Percentiles rank a stretch among this genome's conserved stretches.
These are phyloP conservation scores for Naja naja DNA, from an alignment of 2,113 vertebrate species.

Conservation along the genomic window DNA sequence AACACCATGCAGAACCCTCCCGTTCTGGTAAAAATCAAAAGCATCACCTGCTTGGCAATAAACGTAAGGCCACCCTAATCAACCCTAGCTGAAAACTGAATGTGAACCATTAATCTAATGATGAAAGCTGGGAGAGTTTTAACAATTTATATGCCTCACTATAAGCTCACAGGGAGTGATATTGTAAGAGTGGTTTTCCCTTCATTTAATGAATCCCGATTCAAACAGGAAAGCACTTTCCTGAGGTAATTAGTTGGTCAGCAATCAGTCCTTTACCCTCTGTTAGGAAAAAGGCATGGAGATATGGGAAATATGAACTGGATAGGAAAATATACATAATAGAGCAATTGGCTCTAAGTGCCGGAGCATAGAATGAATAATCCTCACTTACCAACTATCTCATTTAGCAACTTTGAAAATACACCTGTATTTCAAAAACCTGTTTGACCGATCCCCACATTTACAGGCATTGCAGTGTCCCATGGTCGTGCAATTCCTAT, in stretches of 20 bases:
- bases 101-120: slow-evolving; percentile 45
- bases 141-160: slow-evolving; percentile 50
- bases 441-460: neutral
- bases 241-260: slow-evolving; percentile 54
- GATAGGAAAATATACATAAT: neutral
- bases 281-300: slow-evolving; percentile 44
- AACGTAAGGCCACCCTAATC: slow-evolving; percentile 27
- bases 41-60: slow-evolving; percentile 28
- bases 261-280: slow-evolving; percentile 40
- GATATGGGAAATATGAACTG: slow-evolving; percentile 12
- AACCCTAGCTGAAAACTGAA: slow-evolving; percentile 41
- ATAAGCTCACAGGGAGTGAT: slow-evolving; percentile 40
- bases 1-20: slow-evolving; percentile 24
- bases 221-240: slow-evolving; percentile 27
- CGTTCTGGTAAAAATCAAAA: slow-evolving; percentile 35
- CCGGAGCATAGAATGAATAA: neutral
- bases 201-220: slow-evolving; percentile 36
- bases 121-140: slow-evolving; percentile 30
- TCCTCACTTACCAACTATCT: neutral
- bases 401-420: neutral
- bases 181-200: slow-evolving; percentile 10
- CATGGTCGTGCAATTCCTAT: neutral
- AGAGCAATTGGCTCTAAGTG: neutral
- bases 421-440: neutral
- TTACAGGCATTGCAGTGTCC: neutral